Evolutionary conservation across 2,113 vertebrate genomes (phyloP), one percentile per base, ranked within the genome.

Genomic region (Sclerurus mexicanus): DNA sequence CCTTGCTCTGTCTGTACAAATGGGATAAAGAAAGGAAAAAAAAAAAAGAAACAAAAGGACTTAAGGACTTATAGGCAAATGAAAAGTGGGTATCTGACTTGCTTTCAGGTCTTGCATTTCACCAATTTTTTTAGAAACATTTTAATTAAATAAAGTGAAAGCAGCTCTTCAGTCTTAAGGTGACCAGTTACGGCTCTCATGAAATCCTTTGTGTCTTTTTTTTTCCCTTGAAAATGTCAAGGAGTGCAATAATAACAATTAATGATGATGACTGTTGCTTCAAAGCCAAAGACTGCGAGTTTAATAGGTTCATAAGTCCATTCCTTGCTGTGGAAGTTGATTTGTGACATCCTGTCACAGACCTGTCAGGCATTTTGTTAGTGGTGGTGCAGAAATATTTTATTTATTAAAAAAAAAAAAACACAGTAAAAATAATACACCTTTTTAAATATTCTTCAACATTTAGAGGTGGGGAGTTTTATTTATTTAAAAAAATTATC

Each of bases 281-380:
- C 62, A 90, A 85, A 96, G 37, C 63, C 75, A 80, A 88, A 96
- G 83, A 85, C 6, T 53, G 18, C 60, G 37, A 93, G 49, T 88
- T 90, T 95, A 95, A 96, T 88, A 88, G 67, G 78, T 93, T 85
- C 91, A 83, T 85, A 92, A 92, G 90, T 87, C 93, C 74, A 59
- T 59, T 95, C 21, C 20, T 83, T 1, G 4, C 44, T 73, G 67
- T 52, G 31, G 71, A 95, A 92, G 49, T 24, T 92, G 83, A 92
- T 95, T 96, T 95, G 91, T 90, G 89, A 86, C 30, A 83, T 49
- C 24, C 53, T 92, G 67, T 79, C 89, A 88, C 18, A 96, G 63
- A 49, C 10, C 12, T 86, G 71, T 80, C 1, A 0, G 47, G 33
- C 33, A 56, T 90, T 95, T 88, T 95, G 39, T 85, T 88, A 64